phyloP scores from a whole-genome alignment of 2,797 vertebrate genomes.

The Cottoperca gobio region DNA sequence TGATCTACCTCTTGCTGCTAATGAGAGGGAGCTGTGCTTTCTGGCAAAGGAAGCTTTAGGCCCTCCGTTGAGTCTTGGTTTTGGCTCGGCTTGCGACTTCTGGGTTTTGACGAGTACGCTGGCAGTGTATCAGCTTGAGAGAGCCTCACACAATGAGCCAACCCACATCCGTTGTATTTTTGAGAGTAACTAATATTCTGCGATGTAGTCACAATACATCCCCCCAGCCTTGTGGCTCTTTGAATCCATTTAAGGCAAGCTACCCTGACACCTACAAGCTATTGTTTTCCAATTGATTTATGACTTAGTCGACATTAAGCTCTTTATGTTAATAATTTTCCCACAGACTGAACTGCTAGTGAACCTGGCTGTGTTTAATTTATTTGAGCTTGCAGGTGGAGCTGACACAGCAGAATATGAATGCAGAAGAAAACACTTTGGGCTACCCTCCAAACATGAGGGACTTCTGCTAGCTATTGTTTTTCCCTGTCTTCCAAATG shows the following conservation, averaged over 20 bases:
- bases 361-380: slow-evolving; percentile 64
- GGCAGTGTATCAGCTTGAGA: slow-evolving; percentile 15
- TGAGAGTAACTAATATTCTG: slow-evolving; percentile 48
- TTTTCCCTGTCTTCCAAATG: slow-evolving; percentile 50
- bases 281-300: slow-evolving; percentile 74
- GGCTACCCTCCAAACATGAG: slow-evolving; percentile 50
- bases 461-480: slow-evolving; percentile 29
- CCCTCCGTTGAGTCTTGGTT: slow-evolving; percentile 24
- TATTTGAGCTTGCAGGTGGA: slow-evolving; percentile 64
- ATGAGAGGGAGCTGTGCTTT: slow-evolving; percentile 74
- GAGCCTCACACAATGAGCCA: slow-evolving; percentile 36
- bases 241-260: slow-evolving; percentile 40
- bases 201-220: slow-evolving; percentile 37
- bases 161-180: slow-evolving; percentile 25
- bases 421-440: slow-evolving; percentile 53
- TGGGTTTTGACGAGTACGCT: slow-evolving; percentile 38
- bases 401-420: slow-evolving; percentile 71
- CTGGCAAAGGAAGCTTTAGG: slow-evolving; percentile 45
- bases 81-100: slow-evolving; percentile 38
- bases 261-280: slow-evolving; percentile 60
- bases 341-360: slow-evolving; percentile 59
- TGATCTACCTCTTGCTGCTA: slow-evolving; percentile 78
- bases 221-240: slow-evolving; percentile 20
- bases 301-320: slow-evolving; percentile 67
- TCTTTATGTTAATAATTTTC: slow-evolving; percentile 64